phyloP scores from a whole-genome alignment of 2,888 invertebrate genomes.

The Drosophila longiperda region DNA sequence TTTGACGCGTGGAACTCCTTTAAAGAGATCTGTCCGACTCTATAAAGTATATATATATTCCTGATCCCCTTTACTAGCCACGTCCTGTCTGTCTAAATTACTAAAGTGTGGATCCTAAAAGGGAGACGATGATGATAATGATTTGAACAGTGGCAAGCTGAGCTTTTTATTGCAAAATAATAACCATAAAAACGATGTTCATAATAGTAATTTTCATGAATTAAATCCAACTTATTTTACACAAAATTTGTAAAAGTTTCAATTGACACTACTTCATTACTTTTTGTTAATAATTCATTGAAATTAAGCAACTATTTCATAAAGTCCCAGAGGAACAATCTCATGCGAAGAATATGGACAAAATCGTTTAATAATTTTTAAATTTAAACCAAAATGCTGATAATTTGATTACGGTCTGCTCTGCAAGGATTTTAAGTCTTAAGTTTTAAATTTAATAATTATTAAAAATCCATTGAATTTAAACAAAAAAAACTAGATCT shows the following conservation, averaged over 20 bases:
- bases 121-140: conserved; percentile 22
- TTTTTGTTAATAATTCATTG: too few species aligned
- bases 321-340: too few species aligned
- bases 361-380: too few species aligned
- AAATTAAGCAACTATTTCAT: too few species aligned
- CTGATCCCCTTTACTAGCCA: neutral
- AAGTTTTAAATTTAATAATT: too few species aligned
- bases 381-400: too few species aligned
- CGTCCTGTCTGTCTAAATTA: too few species aligned
- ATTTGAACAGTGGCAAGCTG: conserved; percentile 52
- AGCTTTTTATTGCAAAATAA: conserved; percentile 66
- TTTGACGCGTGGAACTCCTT: neutral
- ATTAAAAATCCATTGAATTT: too few species aligned
- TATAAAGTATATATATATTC: neutral
- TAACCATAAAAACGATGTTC: conserved; percentile 55
- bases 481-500: neutral
- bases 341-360: too few species aligned
- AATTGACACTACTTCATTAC: too few species aligned
- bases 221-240: conserved; percentile 64
- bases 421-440: too few species aligned
- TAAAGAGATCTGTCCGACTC: neutral
- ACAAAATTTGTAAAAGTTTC: conserved; percentile 50
- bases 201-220: conserved; percentile 69
- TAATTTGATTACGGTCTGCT: too few species aligned
- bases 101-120: conserved; percentile 38